Conservation (phyloP, 2,888 invertebrate genomes). For the Ischnus inquisitorius region DNA sequence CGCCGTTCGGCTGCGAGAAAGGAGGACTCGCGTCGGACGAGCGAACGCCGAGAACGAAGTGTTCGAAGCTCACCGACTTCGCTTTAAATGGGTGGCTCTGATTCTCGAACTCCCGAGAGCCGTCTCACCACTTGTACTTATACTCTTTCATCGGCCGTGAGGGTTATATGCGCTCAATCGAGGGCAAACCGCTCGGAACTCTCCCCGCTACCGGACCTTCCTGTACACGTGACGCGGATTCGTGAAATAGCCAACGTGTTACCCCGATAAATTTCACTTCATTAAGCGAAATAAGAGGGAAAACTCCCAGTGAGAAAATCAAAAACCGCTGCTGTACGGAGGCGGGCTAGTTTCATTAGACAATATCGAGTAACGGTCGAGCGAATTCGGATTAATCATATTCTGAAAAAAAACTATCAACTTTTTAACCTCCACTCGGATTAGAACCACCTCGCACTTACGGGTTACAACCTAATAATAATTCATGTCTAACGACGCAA, state of each 20-base stretch:
- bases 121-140: conserved; percentile 32
- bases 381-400: no score
- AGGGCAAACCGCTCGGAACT: conserved; percentile 48
- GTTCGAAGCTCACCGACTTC: conserved; percentile 81
- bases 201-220: conserved; percentile 44
- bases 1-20: conserved; percentile 61
- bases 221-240: conserved; percentile 48
- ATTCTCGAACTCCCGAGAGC: conserved; percentile 78
- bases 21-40: conserved; percentile 55
- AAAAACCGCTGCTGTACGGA: no score
- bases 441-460: no score
- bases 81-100: conserved; percentile 81
- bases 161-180: conserved; percentile 67
- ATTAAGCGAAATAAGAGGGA: conserved; percentile 52
- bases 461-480: no score
- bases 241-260: conserved; percentile 25
- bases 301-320: background rate
- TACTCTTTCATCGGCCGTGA: background rate
- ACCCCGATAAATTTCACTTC: conserved; percentile 65
- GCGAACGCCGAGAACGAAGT: conserved; percentile 43
- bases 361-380: no score
- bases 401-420: no score
- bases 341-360: no score
- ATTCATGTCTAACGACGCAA: no score
- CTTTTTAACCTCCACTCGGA: no score